Evolutionary conservation across 2,797 vertebrate species (phyloP), one percentile per base, ranked within the genome.

Genomic region (Semotilus atromaculatus): DNA sequence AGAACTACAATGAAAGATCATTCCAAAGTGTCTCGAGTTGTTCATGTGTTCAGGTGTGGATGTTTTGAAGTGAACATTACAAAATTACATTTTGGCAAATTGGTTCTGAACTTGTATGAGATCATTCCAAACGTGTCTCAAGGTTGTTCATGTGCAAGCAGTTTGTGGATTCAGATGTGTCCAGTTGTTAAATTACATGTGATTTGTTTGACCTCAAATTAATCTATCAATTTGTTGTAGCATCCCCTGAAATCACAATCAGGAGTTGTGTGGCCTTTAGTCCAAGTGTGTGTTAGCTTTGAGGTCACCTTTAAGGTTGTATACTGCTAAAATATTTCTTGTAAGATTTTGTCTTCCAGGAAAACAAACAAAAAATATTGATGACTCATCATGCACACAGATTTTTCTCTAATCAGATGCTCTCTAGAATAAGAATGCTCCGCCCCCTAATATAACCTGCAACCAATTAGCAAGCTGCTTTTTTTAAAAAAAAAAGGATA

Each of bases 1-100:
- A 87, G 79, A 90, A 89, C 91, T 88, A 90, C 84, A 91, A 84
- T 68, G 83, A 88, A 87, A 84, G 66, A 87, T 90, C 60, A 88
- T 88, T 90, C 81, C 79, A 86, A 81, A 81, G 71, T 64, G 82
- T 72, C n/a, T 87, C 36, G n/a, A 72, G 66, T 80, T 48, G 77
- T 78, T 78, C 9, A 71, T 70, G 80, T 73, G 71, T 74, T 74
- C 45, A 21, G 10, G 21, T 51, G 29, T 51, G 71, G 4, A 23
- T 34, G 29, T 74, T 36, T 34, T 53, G 10, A n/a, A n/a, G n/a
- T n/a, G n/a, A 53, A 21, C n/a, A 1, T n/a, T n/a, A 55, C 21
- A 55, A 55, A 19, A 58, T 60, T 60, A 13, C n/a, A 5, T 60
- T 60, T 26, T 60, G 58, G 5, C n/a, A 60, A 60, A 60, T 60